A percentile compares a stretch with the other conserved stretches of the same genome.
Evolutionary conservation across 2,113 vertebrate species (phyloP).

Genomic region (Charadrius vociferus): DNA sequence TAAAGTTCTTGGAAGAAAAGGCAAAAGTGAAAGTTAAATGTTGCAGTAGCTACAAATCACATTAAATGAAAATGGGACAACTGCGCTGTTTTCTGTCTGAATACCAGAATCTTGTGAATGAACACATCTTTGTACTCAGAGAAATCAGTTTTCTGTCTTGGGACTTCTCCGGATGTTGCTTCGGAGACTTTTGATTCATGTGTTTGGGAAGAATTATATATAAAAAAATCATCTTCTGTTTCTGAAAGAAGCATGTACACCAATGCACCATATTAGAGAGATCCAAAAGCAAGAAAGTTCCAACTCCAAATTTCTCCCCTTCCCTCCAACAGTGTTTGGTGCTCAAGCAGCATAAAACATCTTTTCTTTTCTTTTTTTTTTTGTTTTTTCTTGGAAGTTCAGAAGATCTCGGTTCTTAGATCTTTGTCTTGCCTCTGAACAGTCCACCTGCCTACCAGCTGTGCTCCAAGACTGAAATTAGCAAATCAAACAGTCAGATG

Average conservation of each 20-base stretch:
- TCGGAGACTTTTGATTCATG: not conserved
- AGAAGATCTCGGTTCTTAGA: conserved; percentile 3
- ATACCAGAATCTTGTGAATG: not conserved
- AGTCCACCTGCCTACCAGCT: conserved; percentile 44
- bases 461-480: not conserved
- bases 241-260: not conserved
- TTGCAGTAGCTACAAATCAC: not conserved
- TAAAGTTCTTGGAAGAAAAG: not conserved
- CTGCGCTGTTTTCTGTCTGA: not conserved
- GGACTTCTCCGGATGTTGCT: conserved; percentile 43
- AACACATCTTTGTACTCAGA: not conserved
- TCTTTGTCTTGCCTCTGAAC: not conserved
- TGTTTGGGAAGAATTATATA: not conserved
- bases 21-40: not conserved
- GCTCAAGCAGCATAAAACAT: not conserved
- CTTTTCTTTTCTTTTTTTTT: not conserved
- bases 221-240: not conserved
- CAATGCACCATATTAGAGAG: not conserved
- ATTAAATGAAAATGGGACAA: not conserved
- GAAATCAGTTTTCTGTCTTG: conserved; percentile 20
- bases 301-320: not conserved
- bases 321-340: not conserved
- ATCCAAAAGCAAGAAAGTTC: not conserved
- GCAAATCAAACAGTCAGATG: conserved; percentile 28
- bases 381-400: not conserved